Evolutionary conservation across 53 echinoderm and acorn worm genomes (phyloP), one percentile per base, ranked within the genome.

Genomic region (Pentamera pediparva): DNA sequence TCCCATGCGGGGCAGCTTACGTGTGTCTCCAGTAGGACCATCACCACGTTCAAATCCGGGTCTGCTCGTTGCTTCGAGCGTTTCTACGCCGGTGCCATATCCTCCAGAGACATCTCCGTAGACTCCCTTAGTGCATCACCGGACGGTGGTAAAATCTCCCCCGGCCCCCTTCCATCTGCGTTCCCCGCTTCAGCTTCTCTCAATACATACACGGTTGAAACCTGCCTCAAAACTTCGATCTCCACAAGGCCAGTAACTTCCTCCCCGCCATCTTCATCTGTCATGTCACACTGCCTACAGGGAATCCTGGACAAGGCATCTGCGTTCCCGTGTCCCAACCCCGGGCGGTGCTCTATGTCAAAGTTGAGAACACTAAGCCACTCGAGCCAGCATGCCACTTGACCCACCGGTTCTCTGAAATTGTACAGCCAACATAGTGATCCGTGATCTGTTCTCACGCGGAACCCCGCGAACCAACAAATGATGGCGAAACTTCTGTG

Each of bases 401-500:
- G 9, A 5, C 5, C 5, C 3, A 20, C 9, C 51, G 48, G 72
- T 12, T 47, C 18, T 37, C 43, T 76, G 62, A 76, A 76, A 24
- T 37, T 76, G 31, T 36, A 41, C 3, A 76, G 27, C 76, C 76
- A 76, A 7, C 45, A 28, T 6, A 76, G 47, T 18, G 61, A 76
- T 2, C 61, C 76, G 61, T 76, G 76, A 32, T 76, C 76, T 38
- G 76, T 61, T 3, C 76, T 38, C 9, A 76, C 45, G n/a, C 32
- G 43, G 24, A 32, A 76, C 12, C 25, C 37, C 8, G 27, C 20
- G 76, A n/a, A 41, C 76, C 18, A 58, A 43, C 35, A 76, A 21
- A 39, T 76, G 61, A 19, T 60, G 76, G 5, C 76, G 61, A 50
- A 61, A 76, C 9, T 76, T 56, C 26, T 76, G 18, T 2, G 60